Conservation (phyloP, 2,797 vertebrate genomes). For the Poecilia picta region DNA sequence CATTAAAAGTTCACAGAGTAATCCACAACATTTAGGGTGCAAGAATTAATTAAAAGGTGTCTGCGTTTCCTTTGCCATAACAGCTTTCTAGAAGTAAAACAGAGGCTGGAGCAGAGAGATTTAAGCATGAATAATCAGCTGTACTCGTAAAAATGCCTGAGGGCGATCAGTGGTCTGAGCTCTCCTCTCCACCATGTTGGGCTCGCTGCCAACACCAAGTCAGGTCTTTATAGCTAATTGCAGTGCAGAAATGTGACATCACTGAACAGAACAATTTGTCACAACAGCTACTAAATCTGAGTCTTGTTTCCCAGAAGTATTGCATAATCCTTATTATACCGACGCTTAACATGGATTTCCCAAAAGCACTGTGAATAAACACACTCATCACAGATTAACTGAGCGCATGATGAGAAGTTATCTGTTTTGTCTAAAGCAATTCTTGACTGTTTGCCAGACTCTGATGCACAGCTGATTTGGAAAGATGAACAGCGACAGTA, state of each 20-base stretch:
- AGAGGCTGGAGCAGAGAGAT: neutral
- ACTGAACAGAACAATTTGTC: constrained; percentile 3
- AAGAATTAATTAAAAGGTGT: neutral
- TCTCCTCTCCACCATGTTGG: neutral
- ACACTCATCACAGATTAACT: constrained; percentile 11
- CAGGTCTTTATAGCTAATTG: neutral
- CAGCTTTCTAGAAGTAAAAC: neutral
- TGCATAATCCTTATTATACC: constrained; percentile 12
- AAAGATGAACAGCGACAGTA: neutral
- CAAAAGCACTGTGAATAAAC: constrained; percentile 16
- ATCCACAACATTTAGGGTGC: neutral
- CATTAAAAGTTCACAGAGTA: neutral
- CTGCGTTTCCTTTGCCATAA: neutral
- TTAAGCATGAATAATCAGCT: neutral
- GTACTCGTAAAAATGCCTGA: neutral
- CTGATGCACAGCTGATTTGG: neutral
- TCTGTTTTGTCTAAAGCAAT: neutral
- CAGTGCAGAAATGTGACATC: neutral
- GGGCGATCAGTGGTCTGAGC: neutral
- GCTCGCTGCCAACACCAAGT: neutral
- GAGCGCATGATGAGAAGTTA: constrained; percentile 2
- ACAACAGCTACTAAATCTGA: constrained; percentile 2
- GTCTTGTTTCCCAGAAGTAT: constrained; percentile 18
- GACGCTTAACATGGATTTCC: constrained; percentile 18
- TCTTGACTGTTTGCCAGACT: constrained; percentile 16